Evolutionary conservation across 2,888 invertebrate species (phyloP), one percentile per base, ranked within the genome.

Genomic region (Leptarthrus brevirostris): DNA sequence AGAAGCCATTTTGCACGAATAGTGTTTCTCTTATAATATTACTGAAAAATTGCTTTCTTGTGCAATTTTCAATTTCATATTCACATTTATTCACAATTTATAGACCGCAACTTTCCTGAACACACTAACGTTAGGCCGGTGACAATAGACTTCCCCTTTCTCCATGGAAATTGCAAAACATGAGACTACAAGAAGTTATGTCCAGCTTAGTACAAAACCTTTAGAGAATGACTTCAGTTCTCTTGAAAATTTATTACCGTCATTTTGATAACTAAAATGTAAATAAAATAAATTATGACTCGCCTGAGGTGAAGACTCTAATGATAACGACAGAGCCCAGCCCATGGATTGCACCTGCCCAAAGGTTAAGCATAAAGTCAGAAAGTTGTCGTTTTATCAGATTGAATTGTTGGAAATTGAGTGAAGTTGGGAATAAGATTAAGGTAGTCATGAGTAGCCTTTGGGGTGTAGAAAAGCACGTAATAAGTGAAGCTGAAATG

Each of bases 271-370:
- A 36, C 58, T 34, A 34, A 40, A 58, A 58, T 58, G 58, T 58
- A 58, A 58, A 58, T 58, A 58, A 58, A 58, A 58, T 20, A 58
- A 58, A 58, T 58, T 36, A 58, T 58, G 34, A 58, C 58, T 18
- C 22, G 58, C 58, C 58, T 58, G 58, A 34, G 58, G 58, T 34
- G 36, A 58, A 58, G 18, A 34, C 58, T 58, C 36, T 58, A 18
- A 58, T 34, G 58, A 58, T 58, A 58, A 58, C 34, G 58, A 18
- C 58, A 58, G 58, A 18, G 58, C 58, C 58, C 34, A 58, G 36
- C 58, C 58, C 36, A 36, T 58, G 58, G 36, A 58, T 58, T 58
- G 36, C 58, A 58, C 58, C 58, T 58, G 58, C 58, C 36, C 58
- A 58, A 58, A 58, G 58, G 58, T 58, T 58, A 58, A 58, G 58